Percentiles rank a stretch among this genome's conserved stretches.
phyloP scores from a whole-genome alignment of 2,797 vertebrate genomes.

The Chaenodraco wilsoni region DNA sequence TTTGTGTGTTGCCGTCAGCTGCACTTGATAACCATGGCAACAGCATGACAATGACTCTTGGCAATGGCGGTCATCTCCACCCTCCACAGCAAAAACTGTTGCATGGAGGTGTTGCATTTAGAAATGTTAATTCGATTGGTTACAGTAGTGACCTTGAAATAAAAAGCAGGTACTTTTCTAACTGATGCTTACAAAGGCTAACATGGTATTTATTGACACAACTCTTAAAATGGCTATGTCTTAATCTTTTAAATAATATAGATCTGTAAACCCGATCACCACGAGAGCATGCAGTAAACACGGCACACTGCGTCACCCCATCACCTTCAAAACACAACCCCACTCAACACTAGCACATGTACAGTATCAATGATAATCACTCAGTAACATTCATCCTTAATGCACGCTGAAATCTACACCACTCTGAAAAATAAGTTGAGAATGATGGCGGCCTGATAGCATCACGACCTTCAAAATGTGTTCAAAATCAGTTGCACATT shows the following conservation, averaged over 20 bases:
- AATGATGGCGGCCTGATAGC: slow-evolving; percentile 44
- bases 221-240: slow-evolving; percentile 68
- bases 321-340: slow-evolving; percentile 43
- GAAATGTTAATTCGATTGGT: slow-evolving; percentile 49
- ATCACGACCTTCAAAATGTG: slow-evolving; percentile 33
- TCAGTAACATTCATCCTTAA: slow-evolving; percentile 53
- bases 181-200: slow-evolving; percentile 68
- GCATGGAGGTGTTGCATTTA: slow-evolving; percentile 45
- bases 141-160: slow-evolving; percentile 40
- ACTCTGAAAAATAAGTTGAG: slow-evolving; percentile 26
- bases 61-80: not conserved
- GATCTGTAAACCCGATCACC: slow-evolving; percentile 52
- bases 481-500: slow-evolving; percentile 64
- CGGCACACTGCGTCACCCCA: slow-evolving; percentile 43
- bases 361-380: slow-evolving; percentile 53
- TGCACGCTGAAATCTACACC: slow-evolving; percentile 44
- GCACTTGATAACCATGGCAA: slow-evolving; percentile 39
- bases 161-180: slow-evolving; percentile 45
- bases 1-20: slow-evolving; percentile 16
- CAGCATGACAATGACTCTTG: slow-evolving; percentile 34
- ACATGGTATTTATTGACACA: slow-evolving; percentile 76
- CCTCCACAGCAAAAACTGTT: slow-evolving; percentile 19
- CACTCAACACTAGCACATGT: slow-evolving; percentile 27
- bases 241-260: slow-evolving; percentile 50
- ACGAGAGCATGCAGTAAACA: slow-evolving; percentile 44